phyloP scores from a whole-genome alignment of 2,888 invertebrate genomes.

The Athripsodes cinereus region DNA sequence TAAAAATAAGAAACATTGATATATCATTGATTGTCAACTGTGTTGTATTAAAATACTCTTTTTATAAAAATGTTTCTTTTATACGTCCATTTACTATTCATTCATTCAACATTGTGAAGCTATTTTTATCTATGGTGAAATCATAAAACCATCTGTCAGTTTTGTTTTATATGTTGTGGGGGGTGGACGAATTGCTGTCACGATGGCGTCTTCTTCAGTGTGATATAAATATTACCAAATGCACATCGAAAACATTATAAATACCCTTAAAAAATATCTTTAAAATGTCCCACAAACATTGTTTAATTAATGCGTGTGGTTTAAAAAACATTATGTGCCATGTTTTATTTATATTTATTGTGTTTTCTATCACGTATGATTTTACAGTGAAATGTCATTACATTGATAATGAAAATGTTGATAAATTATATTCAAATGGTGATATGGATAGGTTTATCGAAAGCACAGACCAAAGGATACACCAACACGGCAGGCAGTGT shows the following conservation, averaged over 20 bases:
- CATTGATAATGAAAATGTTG: not conserved
- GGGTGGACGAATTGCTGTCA: not conserved
- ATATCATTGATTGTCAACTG: no score
- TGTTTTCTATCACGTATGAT: not conserved
- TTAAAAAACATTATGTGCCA: not conserved
- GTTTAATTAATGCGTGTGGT: not conserved
- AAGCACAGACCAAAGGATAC: not conserved
- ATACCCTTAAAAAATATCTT: not conserved
- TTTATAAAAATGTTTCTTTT: no score
- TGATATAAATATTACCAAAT: no score
- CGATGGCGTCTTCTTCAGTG: not conserved
- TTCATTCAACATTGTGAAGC: no score
- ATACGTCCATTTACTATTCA: no score
- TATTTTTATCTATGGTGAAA: no score
- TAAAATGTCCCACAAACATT: not conserved
- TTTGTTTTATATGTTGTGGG: not conserved
- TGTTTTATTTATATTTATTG: conserved; percentile 1
- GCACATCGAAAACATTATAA: no score
- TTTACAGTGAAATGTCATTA: not conserved
- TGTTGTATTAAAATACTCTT: no score
- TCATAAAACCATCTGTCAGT: no score
- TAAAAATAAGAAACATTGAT: no score
- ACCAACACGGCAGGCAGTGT: conserved; percentile 2
- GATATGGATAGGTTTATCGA: not conserved
- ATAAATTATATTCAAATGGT: not conserved